Evolutionary conservation across 2,113 vertebrate species (phyloP), one percentile per base, ranked within the genome.

Genomic region (Rhodinocichla rosea): DNA sequence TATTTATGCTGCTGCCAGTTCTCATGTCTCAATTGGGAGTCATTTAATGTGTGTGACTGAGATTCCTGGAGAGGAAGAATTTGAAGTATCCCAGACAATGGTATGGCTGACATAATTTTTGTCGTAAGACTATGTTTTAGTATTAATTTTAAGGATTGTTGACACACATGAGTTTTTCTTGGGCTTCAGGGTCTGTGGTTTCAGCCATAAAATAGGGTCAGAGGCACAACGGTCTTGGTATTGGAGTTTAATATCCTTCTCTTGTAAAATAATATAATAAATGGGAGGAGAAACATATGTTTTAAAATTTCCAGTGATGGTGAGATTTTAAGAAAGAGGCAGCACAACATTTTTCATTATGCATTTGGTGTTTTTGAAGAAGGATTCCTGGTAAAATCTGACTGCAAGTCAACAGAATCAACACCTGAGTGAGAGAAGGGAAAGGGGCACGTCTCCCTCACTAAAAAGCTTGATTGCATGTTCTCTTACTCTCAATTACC

Each of bases 21-120:
- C 94, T 95, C 94, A 95, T 65, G 89, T 97, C 95, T 95, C 93
- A 92, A 22, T n/a, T 76, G 62, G 87, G 83, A 95, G 87, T 82
- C 81, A 73, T 89, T 92, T 89, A 87, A 96, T 87, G 87, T 6
- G 49, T 30, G 83, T 64, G 81, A 42, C 84, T 94, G 89, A 76
- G 81, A 96, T 92, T 89, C 94, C 81, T 87, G 13, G 32, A 94
- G 87, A 89, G 78, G 77, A 94, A 33, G 81, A 95, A 94, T 95
- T 89, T 35, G 13, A 95, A 95, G 16, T 87, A 96, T 94, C 81
- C 83, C 91, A 92, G 95, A 89, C 93, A 94, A 95, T 91, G 84
- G 45, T 73, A 73, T 92, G 81, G 83, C 60, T 82, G 65, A 68
- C 37, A 87, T 82, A 1, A 11, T 23, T 75, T 91, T 94, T 87